Base-by-base conservation (phyloP, 2,113 vertebrate species). In the Montifringilla adamsi region DNA sequence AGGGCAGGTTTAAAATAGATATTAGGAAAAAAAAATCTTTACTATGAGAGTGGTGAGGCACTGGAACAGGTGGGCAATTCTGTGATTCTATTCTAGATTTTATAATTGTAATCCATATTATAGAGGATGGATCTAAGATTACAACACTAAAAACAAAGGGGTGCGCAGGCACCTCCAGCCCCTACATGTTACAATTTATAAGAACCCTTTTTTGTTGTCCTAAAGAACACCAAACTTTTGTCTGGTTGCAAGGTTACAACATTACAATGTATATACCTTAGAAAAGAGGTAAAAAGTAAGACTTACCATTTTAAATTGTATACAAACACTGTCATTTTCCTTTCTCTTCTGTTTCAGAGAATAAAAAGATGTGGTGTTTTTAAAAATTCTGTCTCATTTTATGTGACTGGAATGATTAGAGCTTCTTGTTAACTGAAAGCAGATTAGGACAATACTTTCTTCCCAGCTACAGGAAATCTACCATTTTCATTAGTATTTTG, bases 401-500 rank as follows among this genome's bases (percentile, higher is more conserved):
- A 87, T 70, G 66, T 90, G 72, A 83, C 47, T 66, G n/a, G 67
- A 95, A 95, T 77, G 58, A 70, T 88, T 74, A 80, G 39, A 86
- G 68, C 14, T 75, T 92, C 74, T 84, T 84, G 55, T 31, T 88
- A 33, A 83, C 77, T 83, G n/a, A 82, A 93, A 89, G 53, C 49
- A 94, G 67, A 90, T 91, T 75, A 94, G 37, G 49, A 94, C 68
- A 95, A 53, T 87, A 75, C 44, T 77, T 79, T 86, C 70, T 83
- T 52, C 76, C 90, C 86, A 92, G 60, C 70, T 95, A 93, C 86
- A 67, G 77, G 84, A 96, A 92, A 95, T 80, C 84, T 73, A 58
- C 50, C 66, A 72, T 96, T 97, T 89, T 75, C 88, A 85, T 94
- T 74, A 96, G 64, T 96, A 91, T 89, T 95, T 85, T 70, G 75